These are phyloP conservation scores for Selene dorsalis DNA, from an alignment of 2,797 vertebrate species.

Conservation along the genomic window DNA sequence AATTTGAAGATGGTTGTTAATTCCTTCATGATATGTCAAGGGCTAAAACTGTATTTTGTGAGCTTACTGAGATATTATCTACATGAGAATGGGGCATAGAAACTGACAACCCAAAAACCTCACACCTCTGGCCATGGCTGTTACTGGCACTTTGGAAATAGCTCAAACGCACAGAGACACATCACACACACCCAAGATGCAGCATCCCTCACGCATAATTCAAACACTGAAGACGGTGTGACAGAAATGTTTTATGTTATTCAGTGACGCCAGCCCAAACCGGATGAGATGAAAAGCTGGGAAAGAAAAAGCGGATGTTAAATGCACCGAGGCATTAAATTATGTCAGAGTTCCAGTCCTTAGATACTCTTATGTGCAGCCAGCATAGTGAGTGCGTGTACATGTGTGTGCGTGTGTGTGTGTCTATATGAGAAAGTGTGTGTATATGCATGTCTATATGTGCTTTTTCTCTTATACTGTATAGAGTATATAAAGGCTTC, in stretches of 20 bases:
- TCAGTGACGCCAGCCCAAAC: constrained; percentile 44
- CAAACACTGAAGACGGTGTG: constrained; percentile 37
- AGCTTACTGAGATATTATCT: not conserved
- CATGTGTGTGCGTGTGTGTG: constrained; percentile 26
- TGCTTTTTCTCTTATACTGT: constrained; percentile 7
- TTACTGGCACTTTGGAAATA: constrained; percentile 10
- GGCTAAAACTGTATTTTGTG: no score
- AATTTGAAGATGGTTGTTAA: no score
- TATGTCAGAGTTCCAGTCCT: constrained; percentile 49
- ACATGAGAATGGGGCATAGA: not conserved
- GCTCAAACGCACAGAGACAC: not conserved
- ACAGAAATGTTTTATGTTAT: constrained; percentile 51
- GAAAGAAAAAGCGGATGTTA: constrained; percentile 51
- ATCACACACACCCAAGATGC: constrained; percentile 12
- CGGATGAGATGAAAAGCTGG: constrained; percentile 40
- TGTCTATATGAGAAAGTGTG: constrained; percentile 3
- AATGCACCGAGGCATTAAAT: constrained; percentile 67
- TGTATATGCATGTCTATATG: constrained; percentile 14
- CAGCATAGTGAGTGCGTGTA: constrained; percentile 12
- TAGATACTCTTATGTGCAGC: constrained; percentile 30
- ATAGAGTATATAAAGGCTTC: constrained; percentile 16
- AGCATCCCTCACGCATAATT: constrained; percentile 47
- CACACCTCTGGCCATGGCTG: not conserved
- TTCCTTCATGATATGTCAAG: no score
- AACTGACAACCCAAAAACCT: not conserved